phyloP scores from a whole-genome alignment of 2,113 vertebrate genomes.

The Salminus brasiliensis region DNA sequence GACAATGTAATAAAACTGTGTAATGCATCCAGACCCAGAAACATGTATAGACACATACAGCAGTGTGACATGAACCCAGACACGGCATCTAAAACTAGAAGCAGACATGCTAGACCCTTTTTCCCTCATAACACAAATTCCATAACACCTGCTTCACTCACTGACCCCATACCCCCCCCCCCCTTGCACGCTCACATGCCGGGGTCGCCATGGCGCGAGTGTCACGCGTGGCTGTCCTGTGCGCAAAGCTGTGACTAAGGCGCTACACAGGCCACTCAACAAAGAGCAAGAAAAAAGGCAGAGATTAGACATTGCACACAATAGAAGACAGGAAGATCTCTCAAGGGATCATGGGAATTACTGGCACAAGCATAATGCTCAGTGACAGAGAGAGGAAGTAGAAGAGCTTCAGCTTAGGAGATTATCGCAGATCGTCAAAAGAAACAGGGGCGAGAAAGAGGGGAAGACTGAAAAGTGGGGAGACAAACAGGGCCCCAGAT shows the following conservation, averaged over 20 bases:
- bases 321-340: constrained; percentile 76
- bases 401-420: constrained; percentile 73
- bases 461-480: constrained; percentile 8
- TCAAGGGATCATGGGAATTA: constrained; percentile 77
- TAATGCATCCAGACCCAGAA: neutral
- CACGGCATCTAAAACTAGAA: neutral
- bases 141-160: neutral
- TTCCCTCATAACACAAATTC: neutral
- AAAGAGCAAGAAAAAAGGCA: constrained; percentile 63
- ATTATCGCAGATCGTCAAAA: constrained; percentile 51
- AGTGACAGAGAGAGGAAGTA: constrained; percentile 76
- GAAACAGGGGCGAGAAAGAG: constrained; percentile 54
- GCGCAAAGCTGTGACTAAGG: constrained; percentile 65
- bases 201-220: constrained; percentile 75
- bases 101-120: constrained; percentile 48
- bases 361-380: constrained; percentile 77
- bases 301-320: constrained; percentile 75
- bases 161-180: neutral
- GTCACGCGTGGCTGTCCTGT: constrained; percentile 73
- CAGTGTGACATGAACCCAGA: neutral
- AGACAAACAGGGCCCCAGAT: neutral
- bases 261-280: constrained; percentile 57
- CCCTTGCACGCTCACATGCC: neutral
- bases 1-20: too few relatives aligned
- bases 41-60: too few relatives aligned